A percentile compares a stretch with the other conserved stretches of the same genome.
These are phyloP conservation scores for Labeo calbasu DNA, from an alignment of 2,797 vertebrate genomes.

Conservation along the genomic window DNA sequence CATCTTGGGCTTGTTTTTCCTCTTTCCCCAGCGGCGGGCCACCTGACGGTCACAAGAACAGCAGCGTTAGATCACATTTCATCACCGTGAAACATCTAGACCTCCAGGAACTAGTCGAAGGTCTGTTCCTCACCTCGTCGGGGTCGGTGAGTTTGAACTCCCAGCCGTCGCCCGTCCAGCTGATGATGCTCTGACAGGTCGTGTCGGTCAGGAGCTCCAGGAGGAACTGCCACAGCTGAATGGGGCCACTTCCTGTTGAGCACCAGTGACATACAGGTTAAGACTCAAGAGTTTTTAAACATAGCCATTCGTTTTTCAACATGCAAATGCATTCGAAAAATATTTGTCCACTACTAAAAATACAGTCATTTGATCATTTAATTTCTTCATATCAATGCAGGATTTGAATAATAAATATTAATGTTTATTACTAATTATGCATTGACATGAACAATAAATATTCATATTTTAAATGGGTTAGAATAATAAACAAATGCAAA, in stretches of 20 bases:
- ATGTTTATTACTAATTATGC: neutral
- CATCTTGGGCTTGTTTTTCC: constrained; percentile 93
- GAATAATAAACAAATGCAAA: neutral
- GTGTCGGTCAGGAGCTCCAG: constrained; percentile 87
- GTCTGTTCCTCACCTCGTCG: constrained; percentile 78
- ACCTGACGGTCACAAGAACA: constrained; percentile 71
- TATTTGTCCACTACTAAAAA: no score
- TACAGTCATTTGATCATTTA: no score
- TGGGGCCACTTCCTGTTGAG: constrained; percentile 84
- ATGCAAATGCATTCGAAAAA: no score
- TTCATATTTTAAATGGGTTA: neutral
- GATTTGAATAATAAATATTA: no score
- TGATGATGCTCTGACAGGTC: constrained; percentile 87
- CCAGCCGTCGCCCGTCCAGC: constrained; percentile 90
- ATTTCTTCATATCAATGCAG: neutral
- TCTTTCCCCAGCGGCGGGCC: constrained; percentile 86
- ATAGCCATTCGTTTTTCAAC: neutral
- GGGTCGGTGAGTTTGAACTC: constrained; percentile 90
- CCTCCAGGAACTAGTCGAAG: no score
- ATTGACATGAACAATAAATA: neutral
- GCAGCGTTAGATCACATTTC: neutral
- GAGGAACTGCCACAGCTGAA: constrained; percentile 90
- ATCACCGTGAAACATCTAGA: no score
- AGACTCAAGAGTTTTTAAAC: neutral
- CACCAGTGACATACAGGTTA: neutral